Evolutionary conservation across 1,140 invertebrate species (phyloP), one percentile per base, ranked within the genome.

Genomic region (Eubasilissa regina): DNA sequence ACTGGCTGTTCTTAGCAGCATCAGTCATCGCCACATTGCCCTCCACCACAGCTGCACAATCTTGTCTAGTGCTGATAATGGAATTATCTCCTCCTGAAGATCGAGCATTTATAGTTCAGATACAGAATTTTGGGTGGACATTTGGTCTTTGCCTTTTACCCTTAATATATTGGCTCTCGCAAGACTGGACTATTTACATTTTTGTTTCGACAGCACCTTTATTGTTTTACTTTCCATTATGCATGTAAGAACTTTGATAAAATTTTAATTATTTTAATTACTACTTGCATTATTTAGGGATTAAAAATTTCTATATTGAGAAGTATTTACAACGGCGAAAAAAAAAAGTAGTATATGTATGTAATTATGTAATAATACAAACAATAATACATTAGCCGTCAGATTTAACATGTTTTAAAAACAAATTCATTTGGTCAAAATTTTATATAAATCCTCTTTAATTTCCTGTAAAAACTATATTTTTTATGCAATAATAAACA

Each of bases 151-250:
- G 89, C 56, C 25, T 90, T 35, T 86, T 92, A 86, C 90, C 91
- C 0, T 83, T 92, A 58, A 81, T 92, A 3, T 91, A 87, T 84
- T 93, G 92, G 92, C 87, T 86, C 84, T 75, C 90, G 45, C 84
- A 89, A 81, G 87, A 91, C 82, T 92, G 92, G 92, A 86, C 88
- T 75, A 80, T 84, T 77, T 91, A 91, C 82, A 85, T 91, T 79
- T 85, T 89, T 80, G 80, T 88, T 9, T 89, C 90, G 13, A 90
- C 87, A 21, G 62, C 84, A 58, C 87, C 89, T 73, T 84, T 86
- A 25, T 48, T 89, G 77, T 62, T 85, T 6, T 89, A 86, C 84
- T 83, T 91, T 80, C 80, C 86, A 73, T 85, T 87, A 74, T 85
- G 83, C 83, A 87, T 86, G 87, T 83, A 64, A 77, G 77, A 75